Percentiles rank a stretch among this genome's conserved stretches.
These are phyloP conservation scores for Coelopa frigida DNA, from an alignment of 1,140 invertebrate genomes.

Conservation along the genomic window DNA sequence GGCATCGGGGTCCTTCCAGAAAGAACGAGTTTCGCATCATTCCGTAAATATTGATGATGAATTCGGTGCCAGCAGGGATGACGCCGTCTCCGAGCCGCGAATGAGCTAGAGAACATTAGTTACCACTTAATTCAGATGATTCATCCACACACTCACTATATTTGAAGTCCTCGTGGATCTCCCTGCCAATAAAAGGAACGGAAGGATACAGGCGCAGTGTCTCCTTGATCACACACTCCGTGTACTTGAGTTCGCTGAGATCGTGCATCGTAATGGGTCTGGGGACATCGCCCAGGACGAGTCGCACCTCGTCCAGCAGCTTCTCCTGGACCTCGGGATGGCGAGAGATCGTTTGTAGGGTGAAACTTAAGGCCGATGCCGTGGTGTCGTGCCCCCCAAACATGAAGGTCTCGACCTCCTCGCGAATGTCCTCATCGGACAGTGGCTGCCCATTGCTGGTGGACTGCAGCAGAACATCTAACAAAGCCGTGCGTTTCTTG, in stretches of 20 bases:
- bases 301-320: conserved; percentile 32
- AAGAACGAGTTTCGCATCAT: conserved; percentile 19
- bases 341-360: conserved; percentile 23
- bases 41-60: conserved; percentile 26
- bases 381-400: conserved; percentile 51
- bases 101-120: no score
- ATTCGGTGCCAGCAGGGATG: conserved; percentile 29
- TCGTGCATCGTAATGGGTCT: conserved; percentile 46
- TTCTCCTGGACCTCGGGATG: conserved; percentile 31
- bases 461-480: conserved; percentile 60
- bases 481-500: conserved; percentile 55
- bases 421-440: conserved; percentile 55
- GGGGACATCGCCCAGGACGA: conserved; percentile 44
- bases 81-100: no score
- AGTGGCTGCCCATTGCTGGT: conserved; percentile 48
- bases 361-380: conserved; percentile 28
- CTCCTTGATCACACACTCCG: conserved; percentile 68
- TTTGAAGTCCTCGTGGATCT: conserved; percentile 47
- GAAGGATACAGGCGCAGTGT: conserved; percentile 59
- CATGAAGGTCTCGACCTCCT: conserved; percentile 65
- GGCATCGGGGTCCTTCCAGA: conserved; percentile 18
- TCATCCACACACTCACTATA: conserved; percentile 37
- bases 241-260: conserved; percentile 56
- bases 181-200: conserved; percentile 48
- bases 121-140: no score